A percentile compares a stretch with the other conserved stretches of the same genome.
Conservation (phyloP, 2,113 vertebrate species). For the Myxocyprinus asiaticus region DNA sequence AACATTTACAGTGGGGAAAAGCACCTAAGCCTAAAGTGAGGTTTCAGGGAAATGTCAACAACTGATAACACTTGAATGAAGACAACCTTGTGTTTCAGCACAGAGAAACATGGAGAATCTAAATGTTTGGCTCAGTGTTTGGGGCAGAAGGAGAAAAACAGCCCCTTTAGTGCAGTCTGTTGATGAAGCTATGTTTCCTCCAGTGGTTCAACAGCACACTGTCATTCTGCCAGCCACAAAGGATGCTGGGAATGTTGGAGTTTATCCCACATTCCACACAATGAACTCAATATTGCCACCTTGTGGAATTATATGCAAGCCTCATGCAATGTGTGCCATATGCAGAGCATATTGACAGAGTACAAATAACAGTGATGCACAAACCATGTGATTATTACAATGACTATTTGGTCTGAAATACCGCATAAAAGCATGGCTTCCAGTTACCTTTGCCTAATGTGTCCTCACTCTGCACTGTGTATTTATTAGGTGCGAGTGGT, state of each 20-base stretch:
- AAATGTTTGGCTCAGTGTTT: too few relatives aligned
- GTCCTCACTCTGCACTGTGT: constrained; percentile 10
- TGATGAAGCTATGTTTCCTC: too few relatives aligned
- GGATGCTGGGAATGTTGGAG: constrained; percentile 46
- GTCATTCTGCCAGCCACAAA: constrained; percentile 39
- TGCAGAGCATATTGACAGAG: too few relatives aligned
- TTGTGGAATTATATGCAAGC: constrained; percentile 2
- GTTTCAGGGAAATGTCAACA: neutral
- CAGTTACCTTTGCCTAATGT: too few relatives aligned
- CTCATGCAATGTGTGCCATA: neutral
- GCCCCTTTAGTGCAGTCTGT: too few relatives aligned
- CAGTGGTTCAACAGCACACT: neutral
- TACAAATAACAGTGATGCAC: too few relatives aligned
- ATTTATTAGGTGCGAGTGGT: constrained; percentile 86
- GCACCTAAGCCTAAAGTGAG: neutral
- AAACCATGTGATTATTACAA: too few relatives aligned
- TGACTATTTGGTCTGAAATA: too few relatives aligned
- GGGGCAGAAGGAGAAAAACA: too few relatives aligned
- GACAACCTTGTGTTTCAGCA: constrained; percentile 31
- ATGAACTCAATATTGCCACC: constrained; percentile 47
- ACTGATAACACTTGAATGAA: constrained; percentile 11
- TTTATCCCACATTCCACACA: constrained; percentile 42
- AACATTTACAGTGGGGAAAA: neutral
- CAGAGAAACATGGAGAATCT: neutral
- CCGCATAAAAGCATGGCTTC: too few relatives aligned